phyloP scores from a whole-genome alignment of 2,113 vertebrate genomes.

The Hippopotamus amphibius region DNA sequence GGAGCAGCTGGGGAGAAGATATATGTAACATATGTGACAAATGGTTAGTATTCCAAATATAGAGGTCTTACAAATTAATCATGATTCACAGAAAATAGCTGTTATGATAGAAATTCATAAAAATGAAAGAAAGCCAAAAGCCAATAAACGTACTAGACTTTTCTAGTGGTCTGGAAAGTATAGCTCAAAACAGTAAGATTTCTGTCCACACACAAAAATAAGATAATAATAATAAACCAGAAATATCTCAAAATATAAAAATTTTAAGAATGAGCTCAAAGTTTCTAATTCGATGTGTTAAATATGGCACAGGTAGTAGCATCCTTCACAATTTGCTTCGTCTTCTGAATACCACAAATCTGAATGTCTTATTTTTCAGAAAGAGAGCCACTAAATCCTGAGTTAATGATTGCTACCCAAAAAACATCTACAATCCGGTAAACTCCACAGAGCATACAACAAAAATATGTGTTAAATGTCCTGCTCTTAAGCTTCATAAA shows the following conservation, averaged over 20 bases:
- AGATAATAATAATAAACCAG: neutral
- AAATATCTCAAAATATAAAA: neutral
- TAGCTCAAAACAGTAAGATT: neutral
- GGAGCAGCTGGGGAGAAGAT: neutral
- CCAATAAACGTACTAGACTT: neutral
- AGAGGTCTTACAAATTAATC: neutral
- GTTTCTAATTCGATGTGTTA: neutral
- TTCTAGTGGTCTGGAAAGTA: neutral
- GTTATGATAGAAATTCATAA: neutral
- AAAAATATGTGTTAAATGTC: neutral
- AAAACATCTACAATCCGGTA: neutral
- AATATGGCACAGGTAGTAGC: neutral
- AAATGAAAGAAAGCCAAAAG: neutral
- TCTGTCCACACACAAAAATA: slow-evolving; percentile 9
- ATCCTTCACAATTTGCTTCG: neutral
- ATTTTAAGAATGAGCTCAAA: neutral
- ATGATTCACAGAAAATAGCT: neutral
- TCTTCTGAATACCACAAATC: neutral
- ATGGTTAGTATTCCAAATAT: neutral
- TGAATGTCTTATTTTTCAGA: neutral
- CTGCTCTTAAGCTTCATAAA: neutral
- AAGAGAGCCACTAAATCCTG: neutral
- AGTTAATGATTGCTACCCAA: neutral
- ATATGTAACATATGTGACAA: rapidly evolving
- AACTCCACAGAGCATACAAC: neutral